Evolutionary conservation across 2,888 invertebrate genomes (phyloP), one percentile per base, ranked within the genome.

Genomic region (Heliconius erato): DNA sequence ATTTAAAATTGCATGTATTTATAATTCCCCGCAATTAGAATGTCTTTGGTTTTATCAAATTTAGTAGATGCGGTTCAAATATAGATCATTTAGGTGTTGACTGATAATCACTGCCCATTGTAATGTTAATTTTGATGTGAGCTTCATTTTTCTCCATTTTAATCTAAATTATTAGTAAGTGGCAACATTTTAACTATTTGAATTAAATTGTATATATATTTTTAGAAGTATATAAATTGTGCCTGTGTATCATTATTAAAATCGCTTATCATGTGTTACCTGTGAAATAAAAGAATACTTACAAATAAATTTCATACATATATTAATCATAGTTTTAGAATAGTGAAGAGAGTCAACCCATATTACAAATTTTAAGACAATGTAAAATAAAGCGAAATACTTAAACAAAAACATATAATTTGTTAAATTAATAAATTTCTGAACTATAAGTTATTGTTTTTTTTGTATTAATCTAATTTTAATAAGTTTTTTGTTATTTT

Each of bases 191-290:
- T 67, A 32, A 49, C 63, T 67, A 78, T 71, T 40, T 44, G n/a
- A 71, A 69, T 54, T 67, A 54, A 74, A 67, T 26, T 67, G 32
- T 74, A 68, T 76, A 68, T 76, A 68, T 76, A 72, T 63, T 74
- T 74, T 74, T 83, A 81, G 67, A 77, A 77, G 14, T 28, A 78
- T 78, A 67, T 67, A 85, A 85, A 84, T 81, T 80, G 84, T 84
- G 85, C 84, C 85, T 85, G 82, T 83, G 28, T 85, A 77, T 74
- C 65, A 74, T 71, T 71, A 59, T 80, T n/a, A 68, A 67, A 72
- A 59, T 81, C 19, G 83, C 81, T 83, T 83, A 65, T 82, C 80
- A 77, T 74, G 68, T 82, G 83, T 85, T 83, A 80, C 68, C 19
- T 69, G 11, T 68, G 14, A 19, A 63, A n/a, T 7, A n/a, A 76